Percentiles rank a stretch among this genome's conserved stretches.
phyloP scores from a whole-genome alignment of 2,113 vertebrate species.

The Cololabis saira region DNA sequence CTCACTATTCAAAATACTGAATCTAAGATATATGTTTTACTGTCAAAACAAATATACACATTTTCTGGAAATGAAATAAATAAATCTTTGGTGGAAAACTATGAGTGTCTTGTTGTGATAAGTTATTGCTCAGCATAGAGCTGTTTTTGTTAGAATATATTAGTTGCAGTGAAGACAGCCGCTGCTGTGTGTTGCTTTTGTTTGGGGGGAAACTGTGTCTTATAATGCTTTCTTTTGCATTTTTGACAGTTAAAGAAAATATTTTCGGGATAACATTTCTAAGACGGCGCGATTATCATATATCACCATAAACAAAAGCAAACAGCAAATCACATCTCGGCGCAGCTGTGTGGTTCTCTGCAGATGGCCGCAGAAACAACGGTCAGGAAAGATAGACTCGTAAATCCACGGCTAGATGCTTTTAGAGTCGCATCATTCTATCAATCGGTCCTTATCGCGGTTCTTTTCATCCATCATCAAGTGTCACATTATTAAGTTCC shows the following conservation, averaged over 20 bases:
- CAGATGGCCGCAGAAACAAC: slow-evolving; percentile 17
- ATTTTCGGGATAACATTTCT: neutral
- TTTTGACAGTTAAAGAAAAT: slow-evolving; percentile 2
- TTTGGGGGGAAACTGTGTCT: neutral
- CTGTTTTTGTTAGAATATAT: neutral
- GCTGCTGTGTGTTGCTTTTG: neutral
- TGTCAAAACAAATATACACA: too few species aligned
- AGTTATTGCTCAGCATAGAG: neutral
- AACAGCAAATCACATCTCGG: slow-evolving; percentile 39
- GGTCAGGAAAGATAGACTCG: slow-evolving; percentile 37
- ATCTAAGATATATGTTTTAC: too few species aligned
- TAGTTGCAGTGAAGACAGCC: neutral
- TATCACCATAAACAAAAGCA: slow-evolving; percentile 36
- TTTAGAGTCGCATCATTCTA: slow-evolving; percentile 27
- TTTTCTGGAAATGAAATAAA: too few species aligned
- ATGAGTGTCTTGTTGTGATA: too few species aligned
- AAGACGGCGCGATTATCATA: slow-evolving; percentile 31
- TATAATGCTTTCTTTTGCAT: slow-evolving; percentile 1
- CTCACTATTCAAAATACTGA: too few species aligned
- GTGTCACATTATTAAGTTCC: slow-evolving; percentile 53
- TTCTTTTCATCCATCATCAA: slow-evolving; percentile 57
- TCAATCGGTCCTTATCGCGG: slow-evolving; percentile 44
- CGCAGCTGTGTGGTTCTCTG: slow-evolving; percentile 6
- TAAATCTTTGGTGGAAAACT: too few species aligned
- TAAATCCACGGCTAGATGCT: slow-evolving; percentile 34